Evolutionary conservation across 2,797 vertebrate genomes (phyloP), one percentile per base, ranked within the genome.

Genomic region (Hapalemur alaotrensis): DNA sequence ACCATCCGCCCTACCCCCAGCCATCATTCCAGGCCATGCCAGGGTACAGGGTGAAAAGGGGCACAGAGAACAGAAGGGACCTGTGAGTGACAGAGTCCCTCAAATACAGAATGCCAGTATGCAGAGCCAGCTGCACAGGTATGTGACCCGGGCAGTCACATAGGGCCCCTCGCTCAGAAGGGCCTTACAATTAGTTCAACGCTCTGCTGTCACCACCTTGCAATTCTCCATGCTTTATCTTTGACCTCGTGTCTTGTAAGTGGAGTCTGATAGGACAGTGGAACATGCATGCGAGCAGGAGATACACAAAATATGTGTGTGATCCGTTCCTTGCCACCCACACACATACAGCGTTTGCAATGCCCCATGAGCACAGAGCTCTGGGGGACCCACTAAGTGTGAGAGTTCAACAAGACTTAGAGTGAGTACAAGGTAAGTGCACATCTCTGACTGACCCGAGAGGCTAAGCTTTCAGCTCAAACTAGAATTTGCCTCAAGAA

Each of bases 341-440:
- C 0, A 13, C 57, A 23, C 50, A 7, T 0, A 4, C 7, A 0
- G 3, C 2, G 1, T 50, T 32, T 0, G 2, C 12, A 1, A 41
- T 4, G 57, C 9, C n/a, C 30, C 4, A 1, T 0, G 43, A 85
- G 65, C 72, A 17, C 43, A 23, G 78, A 57, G 28, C 18, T 32
- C 52, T 43, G 57, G 82, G n/a, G 50, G 28, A 46, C 50, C 43
- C 30, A 3, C 32, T 32, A 3, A 1, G 73, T 18, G 8, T 25
- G 52, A 63, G 18, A 70, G 69, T n/a, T 32, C 83, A 52, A 61
- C 25, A 57, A 72, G 84, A 43, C 35, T 48, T 65, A 25, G 25
- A 10, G 87, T 15, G 82, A 79, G 11, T 9, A 22, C 20, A 15
- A 46, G 35, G 57, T 18, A n/a, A 72, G 48, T n/a, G n/a, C 0